Evolutionary conservation across 2,888 invertebrate genomes (phyloP), one percentile per base, ranked within the genome.

Genomic region (Sphaerophoria taeniata): DNA sequence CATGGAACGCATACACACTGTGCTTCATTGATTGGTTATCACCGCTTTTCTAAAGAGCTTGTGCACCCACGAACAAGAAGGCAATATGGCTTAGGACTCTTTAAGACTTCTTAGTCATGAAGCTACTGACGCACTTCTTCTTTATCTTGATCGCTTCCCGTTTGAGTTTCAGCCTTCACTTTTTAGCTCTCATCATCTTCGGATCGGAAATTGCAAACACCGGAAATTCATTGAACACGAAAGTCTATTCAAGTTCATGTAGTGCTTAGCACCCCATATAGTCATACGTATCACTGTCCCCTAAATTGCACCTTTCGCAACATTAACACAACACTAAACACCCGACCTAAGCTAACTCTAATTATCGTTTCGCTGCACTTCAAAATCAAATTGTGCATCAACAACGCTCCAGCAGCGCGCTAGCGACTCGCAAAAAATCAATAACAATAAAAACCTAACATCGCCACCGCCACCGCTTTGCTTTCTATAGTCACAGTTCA

Each of bases 401-500:
- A 2, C 31, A 45, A 9, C 7, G 6, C 9, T 7, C 4, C 55
- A 7, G 55, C n/a, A 14, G 56, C 36, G 6, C 6, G n/a, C 3
- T 43, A 56, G 75, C 47, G 71, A 71, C 5, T 67, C 79, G 74
- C 55, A 58, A 58, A 78, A 77, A 72, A 63, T 85, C 85, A 85
- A 81, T 85, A 81, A 81, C 76, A 80, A 85, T 85, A 77, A 85
- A 85, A 85, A 80, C 58, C 76, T 63, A 76, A 85, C 76, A 72
- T 67, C 69, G 39, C 24, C 24, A 24, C 24, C 24, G 24, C 24
- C 24, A 24, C 24, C 24, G 24, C 24, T 24, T 24, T 24, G 24
- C 63, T 56, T 56, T 75, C 74, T 67, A 63, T 63, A 71, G 70
- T 78, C 78, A 65, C 61, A 85, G 80, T 85, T 81, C 85, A 81